A percentile compares a stretch with the other conserved stretches of the same genome.
phyloP scores from a whole-genome alignment of 1,140 invertebrate species.

The Hesperophylax magnus region DNA sequence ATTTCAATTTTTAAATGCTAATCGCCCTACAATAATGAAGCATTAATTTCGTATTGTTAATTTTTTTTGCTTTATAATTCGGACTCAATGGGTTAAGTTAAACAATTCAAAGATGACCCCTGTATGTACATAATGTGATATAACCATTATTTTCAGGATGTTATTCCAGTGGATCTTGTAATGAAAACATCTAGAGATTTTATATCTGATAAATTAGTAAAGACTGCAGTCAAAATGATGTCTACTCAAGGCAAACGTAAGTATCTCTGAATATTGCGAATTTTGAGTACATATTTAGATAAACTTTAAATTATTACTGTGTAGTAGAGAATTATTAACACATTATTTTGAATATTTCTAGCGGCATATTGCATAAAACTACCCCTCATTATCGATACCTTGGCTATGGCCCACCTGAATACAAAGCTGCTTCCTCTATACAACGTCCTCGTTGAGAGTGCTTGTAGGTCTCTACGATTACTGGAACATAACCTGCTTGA shows the following conservation, averaged over 20 bases:
- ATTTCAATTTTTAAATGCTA: too few species aligned
- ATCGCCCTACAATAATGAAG: too few species aligned
- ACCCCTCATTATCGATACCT: conserved; percentile 77
- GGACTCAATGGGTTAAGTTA: too few species aligned
- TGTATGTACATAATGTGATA: not conserved
- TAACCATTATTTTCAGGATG: conserved; percentile 63
- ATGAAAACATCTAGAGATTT: conserved; percentile 68
- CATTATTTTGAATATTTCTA: conserved; percentile 57
- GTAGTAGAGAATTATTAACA: too few species aligned
- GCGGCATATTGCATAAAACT: conserved; percentile 72
- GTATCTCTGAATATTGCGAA: not conserved
- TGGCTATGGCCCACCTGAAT: conserved; percentile 78
- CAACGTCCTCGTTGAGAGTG: conserved; percentile 80
- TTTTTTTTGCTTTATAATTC: too few species aligned
- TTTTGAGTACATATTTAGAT: too few species aligned
- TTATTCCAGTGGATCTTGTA: conserved; percentile 66
- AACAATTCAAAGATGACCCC: too few species aligned
- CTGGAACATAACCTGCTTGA: conserved; percentile 74
- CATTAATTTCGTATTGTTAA: too few species aligned
- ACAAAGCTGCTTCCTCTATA: conserved; percentile 77
- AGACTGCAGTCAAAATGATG: conserved; percentile 70
- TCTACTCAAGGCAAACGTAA: conserved; percentile 69
- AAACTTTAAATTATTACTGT: too few species aligned
- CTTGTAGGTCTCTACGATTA: conserved; percentile 77
- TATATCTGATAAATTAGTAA: conserved; percentile 66